phyloP scores from a whole-genome alignment of 1,140 invertebrate genomes.

The Spodoptera litura region DNA sequence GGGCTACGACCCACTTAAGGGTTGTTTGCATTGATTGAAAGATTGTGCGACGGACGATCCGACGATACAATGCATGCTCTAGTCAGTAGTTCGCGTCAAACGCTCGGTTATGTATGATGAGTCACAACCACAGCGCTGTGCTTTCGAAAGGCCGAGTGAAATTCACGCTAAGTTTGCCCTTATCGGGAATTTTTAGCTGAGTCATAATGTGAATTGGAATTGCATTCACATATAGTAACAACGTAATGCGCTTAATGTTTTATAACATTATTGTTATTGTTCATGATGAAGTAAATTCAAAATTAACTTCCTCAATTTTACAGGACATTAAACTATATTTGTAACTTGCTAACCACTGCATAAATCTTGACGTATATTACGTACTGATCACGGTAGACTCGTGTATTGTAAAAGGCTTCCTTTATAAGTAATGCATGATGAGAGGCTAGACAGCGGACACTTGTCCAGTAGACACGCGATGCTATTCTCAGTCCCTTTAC shows the following conservation, averaged over 20 bases:
- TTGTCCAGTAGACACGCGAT: not conserved
- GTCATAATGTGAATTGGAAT: not conserved
- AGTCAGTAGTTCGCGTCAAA: not conserved
- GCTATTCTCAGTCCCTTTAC: not conserved
- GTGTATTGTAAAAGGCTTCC: not conserved
- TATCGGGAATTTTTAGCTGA: slow-evolving; percentile 8
- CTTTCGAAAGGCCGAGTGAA: not conserved
- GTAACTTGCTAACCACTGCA: too few relatives aligned
- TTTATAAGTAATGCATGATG: not conserved
- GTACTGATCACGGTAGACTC: too few relatives aligned
- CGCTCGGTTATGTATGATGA: not conserved
- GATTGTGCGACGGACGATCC: not conserved
- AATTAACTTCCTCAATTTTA: too few relatives aligned
- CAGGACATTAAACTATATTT: too few relatives aligned
- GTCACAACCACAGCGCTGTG: not conserved
- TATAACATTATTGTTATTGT: too few relatives aligned
- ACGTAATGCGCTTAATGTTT: too few relatives aligned
- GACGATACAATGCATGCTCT: too few relatives aligned
- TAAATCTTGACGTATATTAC: too few relatives aligned
- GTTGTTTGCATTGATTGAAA: slow-evolving; percentile 5
- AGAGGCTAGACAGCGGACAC: not conserved
- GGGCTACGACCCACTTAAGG: not conserved
- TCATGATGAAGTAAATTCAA: too few relatives aligned
- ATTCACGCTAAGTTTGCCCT: not conserved
- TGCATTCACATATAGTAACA: not conserved